Evolutionary conservation across 2,888 invertebrate genomes (phyloP), one percentile per base, ranked within the genome.

Genomic region (Hanleya hanleyi): DNA sequence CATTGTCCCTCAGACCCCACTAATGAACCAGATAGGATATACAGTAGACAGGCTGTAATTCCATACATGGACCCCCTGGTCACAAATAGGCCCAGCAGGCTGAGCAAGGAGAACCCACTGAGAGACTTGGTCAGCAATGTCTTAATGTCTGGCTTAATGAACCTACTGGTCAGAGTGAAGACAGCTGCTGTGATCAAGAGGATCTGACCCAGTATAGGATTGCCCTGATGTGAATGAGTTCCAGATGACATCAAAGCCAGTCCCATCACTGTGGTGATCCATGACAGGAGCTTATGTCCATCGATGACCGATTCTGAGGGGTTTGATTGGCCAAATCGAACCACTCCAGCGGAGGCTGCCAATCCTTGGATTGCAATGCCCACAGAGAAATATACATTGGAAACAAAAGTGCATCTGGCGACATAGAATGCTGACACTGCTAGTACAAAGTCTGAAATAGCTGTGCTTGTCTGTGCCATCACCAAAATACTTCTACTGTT

Each of bases 51-150:
- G 15, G 84, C 86, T 36, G 77, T 51, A 12, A 87, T 68, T 18
- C 87, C 88, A 74, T 76, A 82, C 65, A 82, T 71, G 70, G 87
- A 86, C 33, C 73, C 69, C n/a, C 81, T 64, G 9, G 81, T 57
- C 9, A 82, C 36, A 37, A 83, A 81, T 15, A 82, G 67, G 37
- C 84, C 57, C 7, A 88, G 68, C 26, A 87, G 77, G n/a, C 84
- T 84, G 6, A 89, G 70, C 64, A 88, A 70, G 15, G 86, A 78
- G 38, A 87, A 81, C 35, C 87, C 87, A 69, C 84, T 83, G n/a
- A 84, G 76, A 0, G 83, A 83, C 69, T 86, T 81, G 22, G 79
- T 75, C 57, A 84, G 70, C 41, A 81, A 79, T 41, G 78, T 77
- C 18, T 80, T 76, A 0, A 76, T 77, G 35, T 81, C 79, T 67